phyloP scores from a whole-genome alignment of 2,113 vertebrate genomes.

The Tragelaphus imberbis region DNA sequence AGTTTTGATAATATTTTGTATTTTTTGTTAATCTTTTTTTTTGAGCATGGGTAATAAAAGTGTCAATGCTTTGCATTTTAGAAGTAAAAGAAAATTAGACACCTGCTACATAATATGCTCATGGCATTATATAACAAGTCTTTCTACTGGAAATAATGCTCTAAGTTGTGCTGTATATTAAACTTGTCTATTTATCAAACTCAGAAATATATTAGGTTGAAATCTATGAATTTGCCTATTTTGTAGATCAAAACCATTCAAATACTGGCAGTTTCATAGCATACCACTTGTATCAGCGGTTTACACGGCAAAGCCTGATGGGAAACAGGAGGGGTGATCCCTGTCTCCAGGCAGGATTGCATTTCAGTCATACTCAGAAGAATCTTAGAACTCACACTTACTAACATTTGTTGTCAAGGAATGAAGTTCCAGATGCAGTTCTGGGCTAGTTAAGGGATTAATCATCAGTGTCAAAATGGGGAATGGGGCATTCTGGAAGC shows the following conservation, averaged over 20 bases:
- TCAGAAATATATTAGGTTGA: not conserved
- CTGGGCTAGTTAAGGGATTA: not conserved
- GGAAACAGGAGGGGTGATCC: not conserved
- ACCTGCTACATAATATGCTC: not conserved
- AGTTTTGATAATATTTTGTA: constrained; percentile 23
- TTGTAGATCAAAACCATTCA: not conserved
- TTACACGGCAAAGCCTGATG: not conserved
- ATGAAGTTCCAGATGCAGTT: not conserved
- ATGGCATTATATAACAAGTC: not conserved
- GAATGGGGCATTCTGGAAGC: not conserved
- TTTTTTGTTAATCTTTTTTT: constrained; percentile 15
- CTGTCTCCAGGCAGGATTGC: not conserved
- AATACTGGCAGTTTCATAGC: not conserved
- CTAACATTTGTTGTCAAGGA: not conserved
- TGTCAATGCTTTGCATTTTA: constrained; percentile 15
- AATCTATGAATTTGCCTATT: not conserved
- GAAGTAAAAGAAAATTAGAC: constrained; percentile 41
- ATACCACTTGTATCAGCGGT: not conserved
- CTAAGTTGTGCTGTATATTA: not conserved
- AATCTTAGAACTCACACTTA: not conserved
- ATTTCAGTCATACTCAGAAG: not conserved
- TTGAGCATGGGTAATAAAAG: constrained; percentile 1
- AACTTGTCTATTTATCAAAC: not conserved
- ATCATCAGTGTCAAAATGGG: not conserved
- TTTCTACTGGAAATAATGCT: not conserved